A percentile compares a stretch with the other conserved stretches of the same genome.
Evolutionary conservation across 2,113 vertebrate species (phyloP).

Genomic region (Carassius auratus): DNA sequence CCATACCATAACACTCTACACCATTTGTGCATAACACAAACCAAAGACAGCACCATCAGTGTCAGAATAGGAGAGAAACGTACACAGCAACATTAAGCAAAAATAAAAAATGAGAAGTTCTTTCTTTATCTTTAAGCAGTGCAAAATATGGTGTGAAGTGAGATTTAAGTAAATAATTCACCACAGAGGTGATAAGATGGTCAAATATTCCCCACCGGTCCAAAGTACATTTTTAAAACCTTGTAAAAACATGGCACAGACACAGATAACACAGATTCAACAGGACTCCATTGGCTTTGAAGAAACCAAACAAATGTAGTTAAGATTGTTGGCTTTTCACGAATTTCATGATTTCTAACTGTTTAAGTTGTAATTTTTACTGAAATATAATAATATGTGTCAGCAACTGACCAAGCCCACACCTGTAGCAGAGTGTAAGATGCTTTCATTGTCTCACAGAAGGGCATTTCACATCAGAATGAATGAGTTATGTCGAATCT

Average conservation of each 20-base stretch:
- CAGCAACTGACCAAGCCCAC: neutral
- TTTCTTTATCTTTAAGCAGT: neutral
- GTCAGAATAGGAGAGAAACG: neutral
- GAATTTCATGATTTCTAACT: neutral
- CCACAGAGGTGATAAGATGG: constrained; percentile 41
- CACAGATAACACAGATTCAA: neutral
- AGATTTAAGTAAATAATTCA: constrained; percentile 53
- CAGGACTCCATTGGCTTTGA: neutral
- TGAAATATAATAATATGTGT: neutral
- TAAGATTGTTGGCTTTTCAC: neutral
- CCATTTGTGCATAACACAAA: neutral
- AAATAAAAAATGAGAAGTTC: neutral
- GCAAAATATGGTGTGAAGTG: constrained; percentile 5
- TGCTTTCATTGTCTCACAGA: constrained; percentile 18
- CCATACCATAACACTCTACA: neutral
- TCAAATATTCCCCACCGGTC: constrained; percentile 38
- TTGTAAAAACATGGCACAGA: constrained; percentile 21
- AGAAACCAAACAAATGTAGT: neutral
- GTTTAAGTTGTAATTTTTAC: neutral
- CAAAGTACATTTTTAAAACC: constrained; percentile 27
- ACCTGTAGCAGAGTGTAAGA: constrained; percentile 33
- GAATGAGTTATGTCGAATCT: constrained; percentile 43
- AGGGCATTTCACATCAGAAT: constrained; percentile 43
- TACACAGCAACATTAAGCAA: neutral
- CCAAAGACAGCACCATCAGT: neutral